Evolutionary conservation across 2,888 invertebrate genomes (phyloP).

Genomic region (Nipponacmea schrenckii): DNA sequence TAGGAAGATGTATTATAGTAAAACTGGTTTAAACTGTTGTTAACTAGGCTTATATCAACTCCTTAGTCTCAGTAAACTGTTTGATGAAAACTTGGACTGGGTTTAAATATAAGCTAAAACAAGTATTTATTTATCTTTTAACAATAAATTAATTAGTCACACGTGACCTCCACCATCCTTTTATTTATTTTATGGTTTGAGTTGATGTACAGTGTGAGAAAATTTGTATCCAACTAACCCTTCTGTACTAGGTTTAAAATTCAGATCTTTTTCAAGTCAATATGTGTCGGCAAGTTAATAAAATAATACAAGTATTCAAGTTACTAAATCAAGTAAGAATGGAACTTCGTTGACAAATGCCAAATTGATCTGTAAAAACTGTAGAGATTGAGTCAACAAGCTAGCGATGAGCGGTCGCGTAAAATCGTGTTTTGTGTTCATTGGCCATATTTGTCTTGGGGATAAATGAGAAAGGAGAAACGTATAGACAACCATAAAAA

Average conservation of each 20-base stretch:
- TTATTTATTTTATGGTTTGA: too few relatives aligned
- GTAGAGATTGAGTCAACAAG: conserved; percentile 1
- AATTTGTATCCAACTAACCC: too few relatives aligned
- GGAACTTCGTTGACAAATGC: conserved; percentile 5
- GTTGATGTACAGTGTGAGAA: too few relatives aligned
- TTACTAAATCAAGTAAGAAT: background rate
- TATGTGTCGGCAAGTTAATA: conserved; percentile 4
- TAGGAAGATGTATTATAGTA: too few relatives aligned
- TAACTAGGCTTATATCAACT: background rate
- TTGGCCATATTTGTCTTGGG: conserved; percentile 2
- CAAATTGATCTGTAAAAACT: conserved; percentile 1
- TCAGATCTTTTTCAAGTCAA: too few relatives aligned
- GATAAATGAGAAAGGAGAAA: background rate
- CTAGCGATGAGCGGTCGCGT: background rate
- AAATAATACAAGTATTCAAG: background rate
- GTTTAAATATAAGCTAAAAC: background rate
- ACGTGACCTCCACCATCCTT: background rate
- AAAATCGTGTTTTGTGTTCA: conserved; percentile 8
- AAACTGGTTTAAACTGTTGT: background rate
- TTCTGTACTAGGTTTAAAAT: too few relatives aligned
- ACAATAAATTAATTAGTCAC: conserved; percentile 3
- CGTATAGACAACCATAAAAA: background rate
- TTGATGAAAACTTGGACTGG: background rate
- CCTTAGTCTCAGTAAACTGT: background rate
- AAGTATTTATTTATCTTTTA: background rate